These are phyloP conservation scores for Hirudinaria manillensis DNA, from an alignment of 2,888 invertebrate genomes.

Conservation along the genomic window DNA sequence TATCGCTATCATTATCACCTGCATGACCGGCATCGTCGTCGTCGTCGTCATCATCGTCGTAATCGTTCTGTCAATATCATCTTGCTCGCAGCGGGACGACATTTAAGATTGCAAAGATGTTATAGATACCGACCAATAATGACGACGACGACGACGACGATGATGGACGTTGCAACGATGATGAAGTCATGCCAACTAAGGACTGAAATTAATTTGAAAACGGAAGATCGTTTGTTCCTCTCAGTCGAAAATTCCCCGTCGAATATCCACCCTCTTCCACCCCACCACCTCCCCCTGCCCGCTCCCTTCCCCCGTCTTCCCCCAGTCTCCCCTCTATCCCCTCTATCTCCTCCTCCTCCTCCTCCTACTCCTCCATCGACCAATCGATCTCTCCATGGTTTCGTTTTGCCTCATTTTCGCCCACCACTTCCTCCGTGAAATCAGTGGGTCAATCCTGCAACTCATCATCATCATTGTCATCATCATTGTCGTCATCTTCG, in stretches of 20 bases:
- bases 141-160: constrained; percentile 11
- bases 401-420: neutral
- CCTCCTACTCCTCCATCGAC: neutral
- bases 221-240: no score
- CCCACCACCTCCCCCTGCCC: neutral
- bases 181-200: no score
- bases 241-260: neutral
- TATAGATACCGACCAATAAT: neutral
- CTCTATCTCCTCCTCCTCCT: neutral
- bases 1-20: neutral
- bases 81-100: neutral
- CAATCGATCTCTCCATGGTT: neutral
- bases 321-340: neutral
- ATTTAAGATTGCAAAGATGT: neutral
- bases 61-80: no score
- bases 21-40: neutral
- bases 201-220: no score
- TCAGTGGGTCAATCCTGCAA: neutral
- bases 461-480: neutral
- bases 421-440: neutral
- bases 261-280: neutral
- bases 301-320: neutral
- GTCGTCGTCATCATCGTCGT: neutral
- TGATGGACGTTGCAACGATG: constrained; percentile 8
- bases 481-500: neutral